Percentiles rank a stretch among this genome's conserved stretches.
These are phyloP conservation scores for Halocynthia roretzi DNA, from an alignment of 23 tunicate species.

Conservation along the genomic window DNA sequence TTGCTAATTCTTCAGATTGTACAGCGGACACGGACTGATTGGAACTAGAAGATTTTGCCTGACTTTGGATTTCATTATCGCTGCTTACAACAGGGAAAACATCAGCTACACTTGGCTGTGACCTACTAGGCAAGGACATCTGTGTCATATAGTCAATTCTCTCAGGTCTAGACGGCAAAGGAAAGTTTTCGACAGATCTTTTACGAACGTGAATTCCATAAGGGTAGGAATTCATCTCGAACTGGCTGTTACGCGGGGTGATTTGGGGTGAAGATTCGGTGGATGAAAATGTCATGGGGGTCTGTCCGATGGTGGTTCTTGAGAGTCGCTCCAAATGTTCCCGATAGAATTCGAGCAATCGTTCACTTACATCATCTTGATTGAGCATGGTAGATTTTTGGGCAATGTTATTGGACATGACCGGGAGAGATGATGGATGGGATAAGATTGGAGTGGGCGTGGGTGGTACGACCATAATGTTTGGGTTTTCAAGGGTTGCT, in stretches of 20 bases:
- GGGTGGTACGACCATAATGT: too few relatives aligned
- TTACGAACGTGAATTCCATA: too few relatives aligned
- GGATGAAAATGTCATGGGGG: slow-evolving; percentile 59
- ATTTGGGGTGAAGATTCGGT: slow-evolving; percentile 76
- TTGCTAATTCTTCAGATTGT: too few relatives aligned
- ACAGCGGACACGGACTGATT: too few relatives aligned
- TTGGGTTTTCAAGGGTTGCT: background rate
- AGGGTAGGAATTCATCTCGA: background rate
- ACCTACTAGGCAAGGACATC: background rate
- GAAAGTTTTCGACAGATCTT: slow-evolving; percentile 2
- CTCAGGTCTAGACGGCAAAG: slow-evolving; percentile 7
- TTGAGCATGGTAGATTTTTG: slow-evolving; percentile 12
- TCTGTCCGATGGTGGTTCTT: slow-evolving; percentile 33
- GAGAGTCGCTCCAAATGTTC: slow-evolving; percentile 63
- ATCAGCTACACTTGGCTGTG: background rate
- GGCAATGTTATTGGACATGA: background rate
- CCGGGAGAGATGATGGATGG: too few relatives aligned
- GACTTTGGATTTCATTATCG: background rate
- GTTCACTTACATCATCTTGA: background rate
- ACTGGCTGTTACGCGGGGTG: slow-evolving; percentile 55
- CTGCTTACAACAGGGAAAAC: background rate
- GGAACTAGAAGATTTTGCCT: too few relatives aligned
- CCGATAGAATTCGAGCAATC: slow-evolving; percentile 50
- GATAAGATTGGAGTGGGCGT: too few relatives aligned
- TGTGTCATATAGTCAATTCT: background rate